These are phyloP conservation scores for Stichopus horrens DNA, from an alignment of 53 echinoderm and acorn worm genomes.

Conservation along the genomic window DNA sequence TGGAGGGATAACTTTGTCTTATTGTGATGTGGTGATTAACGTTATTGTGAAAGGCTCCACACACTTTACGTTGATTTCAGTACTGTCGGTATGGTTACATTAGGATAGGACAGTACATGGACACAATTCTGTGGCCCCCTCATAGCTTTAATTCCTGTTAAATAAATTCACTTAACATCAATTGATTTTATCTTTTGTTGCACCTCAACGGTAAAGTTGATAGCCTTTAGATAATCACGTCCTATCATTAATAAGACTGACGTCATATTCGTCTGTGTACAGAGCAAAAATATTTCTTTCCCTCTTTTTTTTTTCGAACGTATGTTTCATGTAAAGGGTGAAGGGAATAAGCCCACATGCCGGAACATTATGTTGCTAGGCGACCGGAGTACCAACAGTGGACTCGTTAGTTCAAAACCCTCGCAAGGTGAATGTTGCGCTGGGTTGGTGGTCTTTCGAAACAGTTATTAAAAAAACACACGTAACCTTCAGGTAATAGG, in stretches of 20 bases:
- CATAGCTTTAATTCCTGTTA: no score
- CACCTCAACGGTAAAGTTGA: not conserved
- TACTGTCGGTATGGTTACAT: no score
- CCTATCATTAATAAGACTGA: not conserved
- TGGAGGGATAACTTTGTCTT: no score
- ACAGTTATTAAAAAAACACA: conserved; percentile 11
- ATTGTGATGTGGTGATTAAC: no score
- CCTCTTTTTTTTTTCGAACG: not conserved
- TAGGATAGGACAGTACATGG: no score
- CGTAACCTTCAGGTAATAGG: conserved; percentile 14
- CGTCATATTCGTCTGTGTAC: not conserved
- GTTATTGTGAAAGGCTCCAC: no score
- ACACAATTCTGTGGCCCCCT: no score
- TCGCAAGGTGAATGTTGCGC: not conserved
- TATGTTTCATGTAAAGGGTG: conserved; percentile 14
- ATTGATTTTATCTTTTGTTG: not conserved
- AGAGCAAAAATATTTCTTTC: not conserved
- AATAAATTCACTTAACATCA: not conserved
- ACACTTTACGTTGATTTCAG: no score
- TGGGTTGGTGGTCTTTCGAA: conserved; percentile 4
- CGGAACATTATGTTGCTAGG: not conserved
- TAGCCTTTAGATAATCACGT: no score
- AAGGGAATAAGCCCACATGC: not conserved
- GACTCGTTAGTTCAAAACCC: conserved; percentile 4
- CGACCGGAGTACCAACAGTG: not conserved